Evolutionary conservation across 2,888 invertebrate genomes (phyloP).

Genomic region (Acleris cristana): DNA sequence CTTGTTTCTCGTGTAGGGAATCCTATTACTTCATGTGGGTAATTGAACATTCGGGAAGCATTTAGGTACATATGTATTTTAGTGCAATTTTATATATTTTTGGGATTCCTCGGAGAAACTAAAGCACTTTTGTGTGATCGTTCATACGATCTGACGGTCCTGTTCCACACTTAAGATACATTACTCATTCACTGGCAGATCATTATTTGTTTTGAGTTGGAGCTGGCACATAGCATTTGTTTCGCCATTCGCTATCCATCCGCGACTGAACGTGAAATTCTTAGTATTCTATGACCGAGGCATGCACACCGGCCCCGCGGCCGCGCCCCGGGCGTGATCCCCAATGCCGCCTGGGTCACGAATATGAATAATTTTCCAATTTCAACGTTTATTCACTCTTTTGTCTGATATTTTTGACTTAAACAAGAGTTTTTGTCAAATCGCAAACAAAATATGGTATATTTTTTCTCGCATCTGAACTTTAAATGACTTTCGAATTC

Average conservation of each 20-base stretch:
- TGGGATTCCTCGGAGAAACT: too few relatives aligned
- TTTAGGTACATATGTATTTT: too few relatives aligned
- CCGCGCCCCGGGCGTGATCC: constrained; percentile 30
- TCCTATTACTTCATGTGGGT: too few relatives aligned
- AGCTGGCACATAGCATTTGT: background rate
- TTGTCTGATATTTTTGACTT: constrained; percentile 61
- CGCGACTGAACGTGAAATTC: constrained; percentile 6
- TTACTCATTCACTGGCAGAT: background rate
- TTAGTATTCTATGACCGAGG: constrained; percentile 24
- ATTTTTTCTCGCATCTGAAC: background rate
- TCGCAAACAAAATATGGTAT: constrained; percentile 56
- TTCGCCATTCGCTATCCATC: constrained; percentile 2
- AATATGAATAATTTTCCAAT: constrained; percentile 77
- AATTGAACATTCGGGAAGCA: too few relatives aligned
- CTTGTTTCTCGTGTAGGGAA: background rate
- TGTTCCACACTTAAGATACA: too few relatives aligned
- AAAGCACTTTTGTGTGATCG: too few relatives aligned
- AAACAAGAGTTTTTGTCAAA: constrained; percentile 60
- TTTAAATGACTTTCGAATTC: background rate
- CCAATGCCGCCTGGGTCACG: constrained; percentile 51
- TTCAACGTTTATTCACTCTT: constrained; percentile 65
- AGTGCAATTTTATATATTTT: too few relatives aligned
- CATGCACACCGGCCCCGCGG: constrained; percentile 42
- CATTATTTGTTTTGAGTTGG: background rate
- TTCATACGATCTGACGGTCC: too few relatives aligned